Percentiles rank a stretch among this genome's conserved stretches.
Evolutionary conservation across 2,888 invertebrate species (phyloP).

Genomic region (Unio delphinus): DNA sequence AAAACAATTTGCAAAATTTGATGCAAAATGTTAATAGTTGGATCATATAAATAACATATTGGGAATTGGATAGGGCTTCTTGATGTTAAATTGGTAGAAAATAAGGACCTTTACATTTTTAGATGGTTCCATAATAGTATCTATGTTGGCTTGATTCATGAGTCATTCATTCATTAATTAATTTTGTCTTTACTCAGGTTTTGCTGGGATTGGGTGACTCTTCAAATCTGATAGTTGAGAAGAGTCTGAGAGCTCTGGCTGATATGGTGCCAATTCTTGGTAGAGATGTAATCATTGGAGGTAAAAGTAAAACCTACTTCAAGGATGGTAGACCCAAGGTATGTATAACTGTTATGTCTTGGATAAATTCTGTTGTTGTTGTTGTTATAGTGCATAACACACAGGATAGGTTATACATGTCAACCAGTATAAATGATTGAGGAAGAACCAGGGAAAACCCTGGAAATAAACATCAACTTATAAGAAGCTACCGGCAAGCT

Average conservation of each 20-base stretch:
- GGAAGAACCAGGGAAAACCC: too few species aligned
- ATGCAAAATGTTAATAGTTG: too few species aligned
- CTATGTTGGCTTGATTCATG: not conserved
- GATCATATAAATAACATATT: too few species aligned
- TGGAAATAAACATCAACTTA: too few species aligned
- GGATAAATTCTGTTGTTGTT: too few species aligned
- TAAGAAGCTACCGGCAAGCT: too few species aligned
- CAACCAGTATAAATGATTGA: too few species aligned
- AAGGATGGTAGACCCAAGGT: slow-evolving; percentile 87
- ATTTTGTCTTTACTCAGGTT: slow-evolving; percentile 73
- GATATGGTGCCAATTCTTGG: slow-evolving; percentile 89
- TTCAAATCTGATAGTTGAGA: slow-evolving; percentile 86
- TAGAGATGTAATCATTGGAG: slow-evolving; percentile 84
- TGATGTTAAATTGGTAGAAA: too few species aligned
- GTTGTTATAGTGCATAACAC: too few species aligned
- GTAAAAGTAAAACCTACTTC: slow-evolving; percentile 85
- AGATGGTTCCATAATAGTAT: not conserved
- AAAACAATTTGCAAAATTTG: too few species aligned
- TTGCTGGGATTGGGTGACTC: slow-evolving; percentile 89
- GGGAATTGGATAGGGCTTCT: too few species aligned
- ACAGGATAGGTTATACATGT: too few species aligned
- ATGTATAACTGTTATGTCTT: not conserved
- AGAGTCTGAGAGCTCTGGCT: slow-evolving; percentile 86
- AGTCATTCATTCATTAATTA: not conserved
- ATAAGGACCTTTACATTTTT: not conserved